phyloP scores from a whole-genome alignment of 2,888 invertebrate genomes.

The Heterodera filipjevi region DNA sequence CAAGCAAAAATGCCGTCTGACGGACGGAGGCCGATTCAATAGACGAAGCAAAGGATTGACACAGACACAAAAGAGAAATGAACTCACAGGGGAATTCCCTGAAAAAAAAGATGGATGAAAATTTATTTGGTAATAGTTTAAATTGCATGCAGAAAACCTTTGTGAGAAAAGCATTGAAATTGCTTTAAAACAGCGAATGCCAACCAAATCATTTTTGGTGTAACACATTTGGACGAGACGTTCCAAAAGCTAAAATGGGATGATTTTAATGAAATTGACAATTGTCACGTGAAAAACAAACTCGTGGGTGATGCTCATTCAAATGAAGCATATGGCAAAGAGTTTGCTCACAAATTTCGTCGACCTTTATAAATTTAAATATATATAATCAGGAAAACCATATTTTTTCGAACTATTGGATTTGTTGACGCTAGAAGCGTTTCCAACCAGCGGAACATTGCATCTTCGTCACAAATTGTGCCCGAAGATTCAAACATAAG shows the following conservation, averaged over 20 bases:
- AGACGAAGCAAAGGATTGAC: slow-evolving; percentile 86
- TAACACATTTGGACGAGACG: slow-evolving; percentile 98
- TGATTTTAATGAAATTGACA: background rate
- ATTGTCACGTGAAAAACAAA: background rate
- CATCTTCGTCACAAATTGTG: slow-evolving; percentile 73
- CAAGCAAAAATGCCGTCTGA: slow-evolving; percentile 82
- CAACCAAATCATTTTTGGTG: slow-evolving; percentile 82
- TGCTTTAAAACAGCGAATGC: slow-evolving; percentile 93
- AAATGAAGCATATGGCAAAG: slow-evolving; percentile 89
- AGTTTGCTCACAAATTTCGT: slow-evolving; percentile 87
- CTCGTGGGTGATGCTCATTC: slow-evolving; percentile 85
- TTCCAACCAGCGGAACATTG: slow-evolving; percentile 89
- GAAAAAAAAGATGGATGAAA: slow-evolving; percentile 52
- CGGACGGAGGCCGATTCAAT: slow-evolving; percentile 70
- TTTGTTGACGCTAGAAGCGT: slow-evolving; percentile 84
- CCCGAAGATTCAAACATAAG: slow-evolving; percentile 80
- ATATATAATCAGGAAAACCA: background rate
- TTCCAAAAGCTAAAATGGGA: slow-evolving; percentile 74
- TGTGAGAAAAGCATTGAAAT: slow-evolving; percentile 94
- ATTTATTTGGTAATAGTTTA: background rate
- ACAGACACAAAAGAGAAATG: slow-evolving; percentile 87
- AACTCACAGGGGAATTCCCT: slow-evolving; percentile 92
- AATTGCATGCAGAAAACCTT: slow-evolving; percentile 43
- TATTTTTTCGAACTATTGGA: slow-evolving; percentile 45
- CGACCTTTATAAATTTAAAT: slow-evolving; percentile 74